Conservation (phyloP, 2,113 vertebrate genomes). For the Sinosuthora webbiana region DNA sequence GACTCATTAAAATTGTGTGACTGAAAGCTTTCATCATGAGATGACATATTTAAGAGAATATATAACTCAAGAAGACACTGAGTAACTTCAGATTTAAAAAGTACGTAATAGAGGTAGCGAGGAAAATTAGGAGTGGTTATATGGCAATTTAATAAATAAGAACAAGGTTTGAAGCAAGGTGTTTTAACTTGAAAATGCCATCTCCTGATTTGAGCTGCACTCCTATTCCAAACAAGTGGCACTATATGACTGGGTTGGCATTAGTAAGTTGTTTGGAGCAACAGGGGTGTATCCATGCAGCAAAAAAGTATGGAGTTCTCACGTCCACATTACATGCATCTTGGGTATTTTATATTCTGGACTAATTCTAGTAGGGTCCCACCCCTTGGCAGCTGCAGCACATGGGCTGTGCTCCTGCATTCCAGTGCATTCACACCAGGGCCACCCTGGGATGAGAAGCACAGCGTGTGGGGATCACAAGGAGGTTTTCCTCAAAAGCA, state of each 20-base stretch:
- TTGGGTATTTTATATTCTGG: not conserved
- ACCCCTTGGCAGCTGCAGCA: not conserved
- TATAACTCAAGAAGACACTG: not conserved
- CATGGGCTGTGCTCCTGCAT: not conserved
- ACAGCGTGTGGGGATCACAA: accelerated
- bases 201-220: not conserved
- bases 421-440: not conserved
- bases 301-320: not conserved
- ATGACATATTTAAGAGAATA: not conserved
- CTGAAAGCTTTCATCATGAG: not conserved
- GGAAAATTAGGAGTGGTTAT: not conserved
- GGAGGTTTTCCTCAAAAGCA: not conserved
- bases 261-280: not conserved
- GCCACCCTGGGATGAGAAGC: not conserved
- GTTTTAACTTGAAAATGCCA: not conserved
- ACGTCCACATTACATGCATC: not conserved
- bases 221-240: not conserved
- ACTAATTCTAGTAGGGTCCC: not conserved
- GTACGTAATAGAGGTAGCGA: not conserved
- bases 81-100: not conserved
- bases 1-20: not conserved
- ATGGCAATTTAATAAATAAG: not conserved
- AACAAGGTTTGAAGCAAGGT: not conserved
- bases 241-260: not conserved
- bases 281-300: not conserved